Evolutionary conservation across 2,888 invertebrate species (phyloP).

Genomic region (Erebia aethiops): DNA sequence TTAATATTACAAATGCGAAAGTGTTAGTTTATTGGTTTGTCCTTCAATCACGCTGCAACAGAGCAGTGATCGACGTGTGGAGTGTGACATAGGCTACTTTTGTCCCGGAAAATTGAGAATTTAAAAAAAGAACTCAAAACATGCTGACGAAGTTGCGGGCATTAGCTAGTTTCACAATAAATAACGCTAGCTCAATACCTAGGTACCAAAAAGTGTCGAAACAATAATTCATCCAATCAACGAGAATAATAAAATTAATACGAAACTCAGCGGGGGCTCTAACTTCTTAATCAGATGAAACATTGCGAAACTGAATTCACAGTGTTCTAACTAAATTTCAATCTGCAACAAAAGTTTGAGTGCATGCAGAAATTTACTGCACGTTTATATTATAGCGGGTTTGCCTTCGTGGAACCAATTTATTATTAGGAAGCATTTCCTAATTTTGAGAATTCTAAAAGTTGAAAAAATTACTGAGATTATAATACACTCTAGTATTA

Average conservation of each 20-base stretch:
- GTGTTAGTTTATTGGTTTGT: too few species aligned
- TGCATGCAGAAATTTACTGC: slow-evolving; percentile 46
- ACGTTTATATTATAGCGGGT: not conserved
- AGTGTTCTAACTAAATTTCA: slow-evolving; percentile 40
- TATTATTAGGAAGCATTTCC: not conserved
- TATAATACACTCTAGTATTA: too few species aligned
- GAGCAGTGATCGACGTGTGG: too few species aligned
- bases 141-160: too few species aligned
- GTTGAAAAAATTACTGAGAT: too few species aligned
- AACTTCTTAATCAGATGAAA: slow-evolving; percentile 41
- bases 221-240: slow-evolving; percentile 11
- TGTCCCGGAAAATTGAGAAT: too few species aligned
- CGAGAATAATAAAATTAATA: slow-evolving; percentile 4
- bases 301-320: slow-evolving; percentile 39
- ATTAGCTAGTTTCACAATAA: too few species aligned
- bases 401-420: not conserved
- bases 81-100: too few species aligned
- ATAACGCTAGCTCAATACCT: not conserved
- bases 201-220: slow-evolving; percentile 1
- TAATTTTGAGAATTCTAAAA: not conserved
- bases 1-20: too few species aligned
- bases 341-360: slow-evolving; percentile 42
- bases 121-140: too few species aligned
- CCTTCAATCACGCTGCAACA: too few species aligned
- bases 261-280: slow-evolving; percentile 7